Percentiles rank a stretch among this genome's conserved stretches.
Conservation (phyloP, 2,888 invertebrate genomes). For the Drosophila nigricruria region DNA sequence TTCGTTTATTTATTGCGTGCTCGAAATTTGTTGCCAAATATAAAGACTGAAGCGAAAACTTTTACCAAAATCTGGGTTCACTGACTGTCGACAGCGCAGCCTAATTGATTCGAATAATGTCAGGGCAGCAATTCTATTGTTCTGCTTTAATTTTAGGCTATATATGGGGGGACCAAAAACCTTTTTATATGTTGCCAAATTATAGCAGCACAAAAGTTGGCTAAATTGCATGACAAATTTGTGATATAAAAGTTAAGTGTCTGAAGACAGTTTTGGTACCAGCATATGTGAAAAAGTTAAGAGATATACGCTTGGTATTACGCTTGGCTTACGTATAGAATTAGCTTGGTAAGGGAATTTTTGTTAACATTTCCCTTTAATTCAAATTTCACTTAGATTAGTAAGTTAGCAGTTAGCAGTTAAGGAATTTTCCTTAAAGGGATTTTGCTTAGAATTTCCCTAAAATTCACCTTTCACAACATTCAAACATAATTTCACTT, state of each 20-base stretch:
- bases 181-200: slow-evolving; percentile 16
- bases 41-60: slow-evolving; percentile 40
- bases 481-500: too few species aligned
- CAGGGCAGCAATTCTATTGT: slow-evolving; percentile 42
- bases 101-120: slow-evolving; percentile 59
- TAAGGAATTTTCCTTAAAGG: neutral
- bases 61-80: slow-evolving; percentile 45
- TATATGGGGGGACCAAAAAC: neutral
- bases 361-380: neutral
- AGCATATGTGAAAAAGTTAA: neutral
- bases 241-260: slow-evolving; percentile 12
- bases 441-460: too few species aligned
- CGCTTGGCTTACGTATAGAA: neutral
- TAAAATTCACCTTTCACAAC: too few species aligned
- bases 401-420: neutral
- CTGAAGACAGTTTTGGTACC: neutral
- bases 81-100: slow-evolving; percentile 43
- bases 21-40: slow-evolving; percentile 72
- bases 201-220: slow-evolving; percentile 7
- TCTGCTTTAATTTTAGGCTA: slow-evolving; percentile 30
- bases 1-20: slow-evolving; percentile 71
- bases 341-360: accelerated
- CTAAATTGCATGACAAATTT: slow-evolving; percentile 21
- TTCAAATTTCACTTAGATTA: neutral
- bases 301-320: neutral